Evolutionary conservation across 2,113 vertebrate genomes (phyloP).

Genomic region (Neodon shergylaensis): DNA sequence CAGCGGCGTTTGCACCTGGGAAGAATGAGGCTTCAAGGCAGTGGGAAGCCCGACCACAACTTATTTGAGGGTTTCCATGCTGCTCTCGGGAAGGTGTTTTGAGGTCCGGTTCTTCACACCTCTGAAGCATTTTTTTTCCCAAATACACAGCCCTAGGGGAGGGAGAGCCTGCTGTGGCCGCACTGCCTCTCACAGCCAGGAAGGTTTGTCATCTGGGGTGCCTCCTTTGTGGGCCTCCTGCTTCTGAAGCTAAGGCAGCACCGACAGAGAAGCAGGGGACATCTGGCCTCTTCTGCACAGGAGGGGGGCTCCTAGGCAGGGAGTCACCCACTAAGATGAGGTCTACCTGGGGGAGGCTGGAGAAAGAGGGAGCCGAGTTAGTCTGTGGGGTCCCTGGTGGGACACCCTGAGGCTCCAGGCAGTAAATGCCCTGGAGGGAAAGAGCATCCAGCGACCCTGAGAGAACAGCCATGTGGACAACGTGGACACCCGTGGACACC

Average conservation of each 20-base stretch:
- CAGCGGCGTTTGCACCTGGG: no score
- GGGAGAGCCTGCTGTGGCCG: not conserved
- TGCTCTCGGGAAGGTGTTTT: not conserved
- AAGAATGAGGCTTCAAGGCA: not conserved
- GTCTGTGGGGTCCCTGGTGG: rapidly evolving
- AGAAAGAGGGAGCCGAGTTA: not conserved
- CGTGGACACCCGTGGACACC: no score
- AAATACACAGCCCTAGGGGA: not conserved
- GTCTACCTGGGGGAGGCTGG: not conserved
- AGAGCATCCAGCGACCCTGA: not conserved
- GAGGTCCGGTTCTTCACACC: not conserved
- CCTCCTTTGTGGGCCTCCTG: not conserved
- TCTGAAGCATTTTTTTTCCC: not conserved
- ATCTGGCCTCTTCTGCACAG: not conserved
- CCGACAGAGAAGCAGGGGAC: rapidly evolving
- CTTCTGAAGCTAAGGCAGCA: rapidly evolving
- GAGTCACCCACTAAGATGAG: rapidly evolving
- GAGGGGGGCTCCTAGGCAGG: not conserved
- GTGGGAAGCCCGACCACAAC: not conserved
- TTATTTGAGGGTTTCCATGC: not conserved
- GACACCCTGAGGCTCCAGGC: not conserved
- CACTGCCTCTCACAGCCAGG: not conserved
- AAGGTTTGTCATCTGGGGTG: not conserved
- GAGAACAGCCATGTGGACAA: rapidly evolving
- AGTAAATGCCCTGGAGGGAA: not conserved